A percentile compares a stretch with the other conserved stretches of the same genome.
These are phyloP conservation scores for Echinarachnius parma DNA, from an alignment of 53 echinoderm and acorn worm genomes.

Conservation along the genomic window DNA sequence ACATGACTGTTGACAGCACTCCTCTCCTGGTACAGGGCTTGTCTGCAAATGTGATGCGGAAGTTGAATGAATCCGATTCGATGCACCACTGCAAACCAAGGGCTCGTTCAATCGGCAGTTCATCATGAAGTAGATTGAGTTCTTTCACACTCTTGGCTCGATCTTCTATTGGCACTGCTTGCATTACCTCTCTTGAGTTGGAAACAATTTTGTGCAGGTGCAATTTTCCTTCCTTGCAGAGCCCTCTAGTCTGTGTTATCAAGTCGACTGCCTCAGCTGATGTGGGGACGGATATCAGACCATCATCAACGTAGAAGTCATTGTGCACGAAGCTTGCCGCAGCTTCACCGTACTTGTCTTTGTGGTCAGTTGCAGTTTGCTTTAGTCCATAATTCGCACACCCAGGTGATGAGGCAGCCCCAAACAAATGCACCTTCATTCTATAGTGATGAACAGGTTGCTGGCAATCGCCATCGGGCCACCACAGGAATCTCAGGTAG, in stretches of 20 bases:
- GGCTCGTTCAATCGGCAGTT: constrained; percentile 47
- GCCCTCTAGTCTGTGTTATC: constrained; percentile 29
- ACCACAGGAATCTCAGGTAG: constrained; percentile 70
- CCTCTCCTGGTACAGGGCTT: constrained; percentile 59
- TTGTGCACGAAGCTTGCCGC: constrained; percentile 49
- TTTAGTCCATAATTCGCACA: constrained; percentile 58
- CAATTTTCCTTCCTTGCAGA: constrained; percentile 55
- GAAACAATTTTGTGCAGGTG: constrained; percentile 64
- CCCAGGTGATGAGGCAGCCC: constrained; percentile 60
- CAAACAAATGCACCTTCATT: constrained; percentile 70
- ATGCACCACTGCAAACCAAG: constrained; percentile 63
- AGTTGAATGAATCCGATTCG: constrained; percentile 63
- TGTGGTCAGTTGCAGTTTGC: constrained; percentile 46
- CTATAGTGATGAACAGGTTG: constrained; percentile 33
- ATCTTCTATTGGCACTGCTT: constrained; percentile 45
- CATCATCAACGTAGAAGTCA: constrained; percentile 67
- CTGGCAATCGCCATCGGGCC: constrained; percentile 46
- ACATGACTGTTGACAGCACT: constrained; percentile 53
- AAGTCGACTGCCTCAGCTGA: constrained; percentile 39
- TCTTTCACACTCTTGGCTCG: constrained; percentile 47
- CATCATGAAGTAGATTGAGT: constrained; percentile 38
- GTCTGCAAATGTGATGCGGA: constrained; percentile 55
- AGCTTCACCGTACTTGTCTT: constrained; percentile 43
- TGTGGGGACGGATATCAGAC: constrained; percentile 52
- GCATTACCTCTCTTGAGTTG: constrained; percentile 58